A percentile compares a stretch with the other conserved stretches of the same genome.
Evolutionary conservation across 2,113 vertebrate species (phyloP).

Genomic region (Sigmodon hispidus): DNA sequence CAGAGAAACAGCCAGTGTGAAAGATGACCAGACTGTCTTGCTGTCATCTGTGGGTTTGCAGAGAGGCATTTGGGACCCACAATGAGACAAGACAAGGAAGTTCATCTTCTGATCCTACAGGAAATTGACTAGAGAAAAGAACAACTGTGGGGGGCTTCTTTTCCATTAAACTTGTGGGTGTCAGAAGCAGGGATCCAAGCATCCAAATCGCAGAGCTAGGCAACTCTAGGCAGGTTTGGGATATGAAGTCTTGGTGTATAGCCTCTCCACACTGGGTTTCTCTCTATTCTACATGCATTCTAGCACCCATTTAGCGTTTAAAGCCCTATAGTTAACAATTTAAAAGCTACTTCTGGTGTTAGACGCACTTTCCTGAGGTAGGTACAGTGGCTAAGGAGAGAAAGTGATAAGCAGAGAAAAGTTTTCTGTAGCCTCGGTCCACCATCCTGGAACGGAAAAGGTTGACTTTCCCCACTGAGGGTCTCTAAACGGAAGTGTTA

Average conservation of each 20-base stretch:
- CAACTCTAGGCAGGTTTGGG: slow-evolving; percentile 13
- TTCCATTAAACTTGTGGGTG: background rate
- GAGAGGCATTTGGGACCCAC: background rate
- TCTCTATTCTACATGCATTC: background rate
- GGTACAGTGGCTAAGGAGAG: background rate
- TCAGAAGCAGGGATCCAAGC: background rate
- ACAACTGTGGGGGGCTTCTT: rapidly evolving
- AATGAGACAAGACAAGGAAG: background rate
- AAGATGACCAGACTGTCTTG: background rate
- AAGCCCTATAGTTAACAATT: background rate
- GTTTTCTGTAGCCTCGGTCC: background rate
- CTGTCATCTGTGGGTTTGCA: background rate
- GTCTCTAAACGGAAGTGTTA: background rate
- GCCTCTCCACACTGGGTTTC: background rate
- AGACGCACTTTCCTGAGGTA: background rate
- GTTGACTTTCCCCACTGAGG: background rate
- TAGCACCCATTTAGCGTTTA: background rate
- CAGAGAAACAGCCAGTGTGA: background rate
- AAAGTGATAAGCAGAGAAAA: background rate
- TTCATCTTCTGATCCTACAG: background rate
- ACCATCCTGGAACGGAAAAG: background rate
- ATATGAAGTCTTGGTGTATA: background rate
- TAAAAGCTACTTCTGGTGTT: background rate
- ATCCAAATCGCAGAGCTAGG: slow-evolving; percentile 1
- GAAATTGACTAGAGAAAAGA: background rate